Base-by-base conservation (phyloP, 2,888 invertebrate species). In the Drosophila cognata region DNA sequence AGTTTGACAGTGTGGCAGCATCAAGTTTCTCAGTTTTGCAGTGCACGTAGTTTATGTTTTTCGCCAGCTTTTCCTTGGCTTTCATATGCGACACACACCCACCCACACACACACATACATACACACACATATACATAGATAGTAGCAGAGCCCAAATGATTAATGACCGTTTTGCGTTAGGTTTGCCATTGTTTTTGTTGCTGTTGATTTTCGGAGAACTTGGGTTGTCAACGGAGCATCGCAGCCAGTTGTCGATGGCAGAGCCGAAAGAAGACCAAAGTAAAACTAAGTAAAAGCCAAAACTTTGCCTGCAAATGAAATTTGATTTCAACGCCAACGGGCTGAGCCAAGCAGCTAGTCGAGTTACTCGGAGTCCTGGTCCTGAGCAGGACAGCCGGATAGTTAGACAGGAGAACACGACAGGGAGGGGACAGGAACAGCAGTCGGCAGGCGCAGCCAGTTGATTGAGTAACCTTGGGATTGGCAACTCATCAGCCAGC, bases 401-500 rank as follows among this genome's bases (percentile, higher is more conserved):
- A 56, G 28, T 35, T 35, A 5, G 21, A 57, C 51, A 25, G 38
- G 16, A 16, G 2, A 21, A n/a, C n/a, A n/a, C 18, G 29, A n/a
- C 31, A 16, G 16, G 46, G 31, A 55, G 56, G 31, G 58, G 56
- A 60, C 46, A 35, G 53, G 51, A 63, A 53, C 11, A n/a, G 29
- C 29, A 29, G 68, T 35, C 56, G 41, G 69, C 58, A 48, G 70
- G 63, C 61, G 52, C 59, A 56, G 80, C 35, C 52, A 71, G 72
- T 89, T 84, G 84, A 84, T 84, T 84, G 90, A 84, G 88, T 88
- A 90, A 84, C 90, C 86, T 90, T 71, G 83, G 65, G 50, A 84
- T 78, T 66, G 83, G 82, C 78, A 73, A 73, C 82, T 79, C 78
- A 81, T 79, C 78, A 81, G 79, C 65, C 50, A 38, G 57, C 53